Percentiles rank a stretch among this genome's conserved stretches.
Evolutionary conservation across 2,113 vertebrate species (phyloP).

Genomic region (Seriola rivoliana): DNA sequence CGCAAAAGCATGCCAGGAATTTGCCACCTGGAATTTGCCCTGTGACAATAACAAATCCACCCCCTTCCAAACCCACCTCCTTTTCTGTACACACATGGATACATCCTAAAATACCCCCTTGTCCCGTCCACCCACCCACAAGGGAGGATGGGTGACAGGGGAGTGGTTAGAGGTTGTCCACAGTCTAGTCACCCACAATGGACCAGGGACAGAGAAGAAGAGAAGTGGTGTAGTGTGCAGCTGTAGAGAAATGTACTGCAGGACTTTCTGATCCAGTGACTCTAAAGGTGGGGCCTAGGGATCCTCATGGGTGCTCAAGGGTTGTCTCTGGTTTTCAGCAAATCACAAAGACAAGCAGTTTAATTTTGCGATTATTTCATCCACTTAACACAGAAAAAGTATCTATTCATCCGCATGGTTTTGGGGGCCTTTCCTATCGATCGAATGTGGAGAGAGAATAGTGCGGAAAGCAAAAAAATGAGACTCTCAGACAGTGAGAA

Average conservation of each 20-base stretch:
- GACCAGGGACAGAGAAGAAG: conserved; percentile 40
- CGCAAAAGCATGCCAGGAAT: conserved; percentile 80
- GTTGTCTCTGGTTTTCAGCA: conserved; percentile 7
- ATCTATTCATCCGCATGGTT: conserved; percentile 4
- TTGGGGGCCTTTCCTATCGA: not conserved
- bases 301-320: conserved; percentile 13
- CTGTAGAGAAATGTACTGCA: conserved; percentile 55
- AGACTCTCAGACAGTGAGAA: conserved; percentile 45
- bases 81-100: conserved; percentile 62
- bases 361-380: conserved; percentile 30
- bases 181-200: conserved; percentile 63
- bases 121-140: conserved; percentile 56
- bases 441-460: conserved; percentile 1
- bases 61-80: conserved; percentile 59
- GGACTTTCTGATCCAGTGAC: conserved; percentile 65
- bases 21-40: conserved; percentile 78
- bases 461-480: conserved; percentile 35
- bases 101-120: conserved; percentile 52
- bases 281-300: conserved; percentile 53
- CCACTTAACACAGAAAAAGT: conserved; percentile 19
- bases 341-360: conserved; percentile 30
- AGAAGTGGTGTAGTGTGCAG: conserved; percentile 64
- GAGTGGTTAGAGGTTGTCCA: conserved; percentile 58
- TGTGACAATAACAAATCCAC: conserved; percentile 72
- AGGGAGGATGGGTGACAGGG: conserved; percentile 55